These are phyloP conservation scores for Peromyscus leucopus DNA, from an alignment of 2,113 vertebrate genomes.

Conservation along the genomic window DNA sequence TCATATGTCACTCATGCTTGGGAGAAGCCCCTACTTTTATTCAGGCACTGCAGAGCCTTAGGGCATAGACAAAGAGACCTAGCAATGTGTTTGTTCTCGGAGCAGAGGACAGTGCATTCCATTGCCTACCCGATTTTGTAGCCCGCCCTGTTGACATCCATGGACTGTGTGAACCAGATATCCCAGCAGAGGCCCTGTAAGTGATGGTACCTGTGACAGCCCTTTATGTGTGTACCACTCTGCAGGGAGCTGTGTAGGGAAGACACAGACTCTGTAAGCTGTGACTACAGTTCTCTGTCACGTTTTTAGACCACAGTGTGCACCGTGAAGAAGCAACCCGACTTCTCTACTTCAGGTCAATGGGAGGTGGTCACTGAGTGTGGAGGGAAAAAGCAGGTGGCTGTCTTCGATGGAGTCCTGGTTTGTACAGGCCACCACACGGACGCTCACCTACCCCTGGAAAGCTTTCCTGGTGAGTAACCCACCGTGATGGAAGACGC, in stretches of 20 bases:
- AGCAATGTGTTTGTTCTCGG: neutral
- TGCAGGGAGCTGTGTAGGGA: neutral
- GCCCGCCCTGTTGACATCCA: neutral
- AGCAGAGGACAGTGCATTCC: neutral
- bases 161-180: neutral
- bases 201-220: neutral
- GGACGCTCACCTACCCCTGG: constrained; percentile 87
- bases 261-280: neutral
- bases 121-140: neutral
- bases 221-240: neutral
- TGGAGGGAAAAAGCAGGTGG: constrained; percentile 85
- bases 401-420: constrained; percentile 92
- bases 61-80: neutral
- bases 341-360: constrained; percentile 91
- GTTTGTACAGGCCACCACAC: constrained; percentile 94
- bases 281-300: neutral
- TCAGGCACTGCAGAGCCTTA: neutral
- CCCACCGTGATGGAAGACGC: neutral
- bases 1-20: neutral
- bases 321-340: constrained; percentile 87
- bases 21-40: neutral
- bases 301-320: constrained; percentile 89
- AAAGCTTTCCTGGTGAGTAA: constrained; percentile 90
- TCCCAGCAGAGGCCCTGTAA: neutral
- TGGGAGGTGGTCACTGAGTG: constrained; percentile 91